phyloP scores from a whole-genome alignment of 2,113 vertebrate genomes.

The Ivindomyrus marchei region DNA sequence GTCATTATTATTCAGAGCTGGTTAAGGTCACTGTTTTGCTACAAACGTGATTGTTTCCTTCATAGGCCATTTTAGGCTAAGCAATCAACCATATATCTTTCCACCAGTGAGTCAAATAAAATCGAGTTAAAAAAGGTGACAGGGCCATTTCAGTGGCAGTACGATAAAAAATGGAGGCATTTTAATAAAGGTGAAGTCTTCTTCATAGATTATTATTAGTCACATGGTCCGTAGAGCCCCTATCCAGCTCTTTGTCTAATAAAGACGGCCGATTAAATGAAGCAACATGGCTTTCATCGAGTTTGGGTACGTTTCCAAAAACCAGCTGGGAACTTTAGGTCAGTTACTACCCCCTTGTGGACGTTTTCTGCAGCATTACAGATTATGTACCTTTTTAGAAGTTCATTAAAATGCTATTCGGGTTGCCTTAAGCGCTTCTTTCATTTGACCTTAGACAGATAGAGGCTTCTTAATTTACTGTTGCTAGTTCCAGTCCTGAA shows the following conservation, averaged over 20 bases:
- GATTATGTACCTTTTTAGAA: background rate
- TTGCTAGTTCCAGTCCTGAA: background rate
- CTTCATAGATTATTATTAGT: background rate
- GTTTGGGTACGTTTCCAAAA: background rate
- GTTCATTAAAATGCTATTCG: background rate
- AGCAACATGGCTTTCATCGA: background rate
- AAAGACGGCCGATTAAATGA: background rate
- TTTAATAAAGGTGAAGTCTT: background rate
- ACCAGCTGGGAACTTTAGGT: background rate
- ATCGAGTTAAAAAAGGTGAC: background rate
- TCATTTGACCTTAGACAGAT: background rate
- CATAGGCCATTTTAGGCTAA: background rate
- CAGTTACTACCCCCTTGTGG: slow-evolving; percentile 17
- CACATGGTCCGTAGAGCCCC: background rate
- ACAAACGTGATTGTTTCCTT: background rate
- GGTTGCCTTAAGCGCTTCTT: background rate
- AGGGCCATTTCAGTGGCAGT: background rate
- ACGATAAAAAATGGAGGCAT: background rate
- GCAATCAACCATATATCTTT: background rate
- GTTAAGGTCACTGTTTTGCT: background rate
- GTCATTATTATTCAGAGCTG: background rate
- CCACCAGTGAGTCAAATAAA: background rate
- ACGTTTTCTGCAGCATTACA: background rate
- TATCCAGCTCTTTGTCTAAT: background rate
- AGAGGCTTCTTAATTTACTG: background rate